Conservation (phyloP, 2,113 vertebrate genomes). For the Boulengeromyrus knoepffleri region DNA sequence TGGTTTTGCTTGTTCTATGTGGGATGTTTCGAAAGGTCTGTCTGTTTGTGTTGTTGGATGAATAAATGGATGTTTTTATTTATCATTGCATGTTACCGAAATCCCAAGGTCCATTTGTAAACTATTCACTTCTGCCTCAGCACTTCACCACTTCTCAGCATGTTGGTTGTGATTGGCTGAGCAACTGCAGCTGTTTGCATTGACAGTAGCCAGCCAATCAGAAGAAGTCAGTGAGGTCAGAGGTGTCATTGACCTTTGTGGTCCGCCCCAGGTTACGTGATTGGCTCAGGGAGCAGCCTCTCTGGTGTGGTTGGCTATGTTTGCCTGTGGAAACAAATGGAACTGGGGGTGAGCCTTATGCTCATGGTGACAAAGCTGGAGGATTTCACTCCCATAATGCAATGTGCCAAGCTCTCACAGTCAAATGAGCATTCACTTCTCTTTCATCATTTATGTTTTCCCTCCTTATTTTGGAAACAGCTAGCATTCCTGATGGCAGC, state of each 20-base stretch:
- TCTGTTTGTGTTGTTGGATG: neutral
- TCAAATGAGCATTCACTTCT: neutral
- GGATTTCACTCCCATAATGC: conserved; percentile 1
- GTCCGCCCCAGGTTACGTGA: neutral
- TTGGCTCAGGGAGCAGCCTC: conserved; percentile 32
- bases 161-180: neutral
- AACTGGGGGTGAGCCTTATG: neutral
- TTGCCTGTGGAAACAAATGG: neutral
- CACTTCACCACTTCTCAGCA: neutral
- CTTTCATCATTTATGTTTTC: neutral
- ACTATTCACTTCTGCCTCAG: neutral
- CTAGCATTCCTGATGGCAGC: neutral
- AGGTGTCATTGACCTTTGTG: neutral
- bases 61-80: neutral
- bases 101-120: neutral
- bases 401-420: neutral
- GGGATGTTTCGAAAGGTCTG: conserved; percentile 5
- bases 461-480: neutral
- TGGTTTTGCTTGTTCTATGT: neutral
- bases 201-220: conserved; percentile 15
- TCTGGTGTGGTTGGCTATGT: neutral
- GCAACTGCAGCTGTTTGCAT: neutral
- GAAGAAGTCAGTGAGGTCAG: conserved; percentile 19
- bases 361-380: neutral
- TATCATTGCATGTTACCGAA: neutral